Evolutionary conservation across 2,888 invertebrate species (phyloP).

Genomic region (Ypsolopha sequella): DNA sequence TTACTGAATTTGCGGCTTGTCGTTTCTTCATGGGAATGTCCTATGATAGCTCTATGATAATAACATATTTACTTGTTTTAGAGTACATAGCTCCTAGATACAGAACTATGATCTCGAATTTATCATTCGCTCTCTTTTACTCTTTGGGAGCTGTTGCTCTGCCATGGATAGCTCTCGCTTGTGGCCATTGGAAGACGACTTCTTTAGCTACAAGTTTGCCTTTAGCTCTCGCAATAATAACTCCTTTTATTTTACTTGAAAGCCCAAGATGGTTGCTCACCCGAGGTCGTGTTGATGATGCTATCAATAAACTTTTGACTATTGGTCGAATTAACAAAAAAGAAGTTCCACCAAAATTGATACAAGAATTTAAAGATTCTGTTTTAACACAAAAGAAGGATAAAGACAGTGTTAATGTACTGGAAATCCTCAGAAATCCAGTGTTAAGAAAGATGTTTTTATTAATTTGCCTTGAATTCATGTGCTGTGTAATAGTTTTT

Average conservation of each 20-base stretch:
- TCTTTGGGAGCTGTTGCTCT: conserved; percentile 4
- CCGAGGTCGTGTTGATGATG: conserved; percentile 25
- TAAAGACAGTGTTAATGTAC: conserved; percentile 1
- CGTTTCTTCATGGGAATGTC: conserved; percentile 9
- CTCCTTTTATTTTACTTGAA: conserved; percentile 35
- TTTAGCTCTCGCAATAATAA: conserved; percentile 25
- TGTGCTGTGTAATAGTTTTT: conserved; percentile 7
- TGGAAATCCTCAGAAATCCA: conserved; percentile 8
- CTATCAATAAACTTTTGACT: conserved; percentile 5
- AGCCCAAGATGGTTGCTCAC: conserved; percentile 43
- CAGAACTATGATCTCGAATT: conserved; percentile 8
- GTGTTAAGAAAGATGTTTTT: conserved; percentile 7
- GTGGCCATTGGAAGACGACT: conserved; percentile 9
- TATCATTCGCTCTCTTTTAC: conserved; percentile 9
- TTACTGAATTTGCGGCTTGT: conserved; percentile 6
- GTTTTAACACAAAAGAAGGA: neutral
- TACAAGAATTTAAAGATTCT: conserved; percentile 7
- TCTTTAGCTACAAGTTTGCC: conserved; percentile 8
- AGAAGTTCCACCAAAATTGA: conserved; percentile 5
- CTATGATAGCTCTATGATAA: conserved; percentile 8
- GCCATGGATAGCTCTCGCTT: conserved; percentile 9
- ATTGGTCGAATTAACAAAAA: conserved; percentile 8
- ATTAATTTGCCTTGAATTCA: conserved; percentile 5
- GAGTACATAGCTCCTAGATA: conserved; percentile 11
- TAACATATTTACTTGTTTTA: conserved; percentile 7